phyloP scores from a whole-genome alignment of 2,113 vertebrate species.

The Podiceps cristatus region DNA sequence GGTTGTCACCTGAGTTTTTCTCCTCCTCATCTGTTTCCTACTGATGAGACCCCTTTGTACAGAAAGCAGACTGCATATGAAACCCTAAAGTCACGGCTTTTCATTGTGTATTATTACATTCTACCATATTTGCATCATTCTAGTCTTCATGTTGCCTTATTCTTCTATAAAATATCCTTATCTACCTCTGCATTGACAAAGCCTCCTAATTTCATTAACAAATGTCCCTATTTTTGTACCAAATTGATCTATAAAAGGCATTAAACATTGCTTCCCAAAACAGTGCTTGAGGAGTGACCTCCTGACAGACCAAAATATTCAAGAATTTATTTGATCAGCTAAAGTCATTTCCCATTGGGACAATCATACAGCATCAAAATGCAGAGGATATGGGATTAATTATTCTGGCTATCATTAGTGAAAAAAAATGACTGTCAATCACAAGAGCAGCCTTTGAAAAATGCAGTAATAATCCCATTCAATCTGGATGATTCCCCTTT shows the following conservation, averaged over 20 bases:
- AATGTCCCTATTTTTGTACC: neutral
- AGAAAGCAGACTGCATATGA: neutral
- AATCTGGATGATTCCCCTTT: neutral
- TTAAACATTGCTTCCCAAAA: neutral
- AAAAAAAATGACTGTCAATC: neutral
- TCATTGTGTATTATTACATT: neutral
- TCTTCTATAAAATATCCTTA: neutral
- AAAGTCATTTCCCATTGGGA: neutral
- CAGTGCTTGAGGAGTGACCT: neutral
- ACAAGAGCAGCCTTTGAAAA: neutral
- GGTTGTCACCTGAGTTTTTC: neutral
- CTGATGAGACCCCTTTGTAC: neutral
- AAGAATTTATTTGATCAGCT: neutral
- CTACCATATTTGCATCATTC: neutral
- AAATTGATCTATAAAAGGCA: neutral
- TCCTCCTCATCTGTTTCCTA: neutral
- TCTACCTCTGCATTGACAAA: neutral
- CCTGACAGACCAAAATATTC: neutral
- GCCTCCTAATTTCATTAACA: neutral
- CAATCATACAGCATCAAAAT: neutral
- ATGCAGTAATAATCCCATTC: neutral
- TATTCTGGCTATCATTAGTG: neutral
- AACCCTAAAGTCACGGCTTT: neutral
- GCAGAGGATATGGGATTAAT: neutral
- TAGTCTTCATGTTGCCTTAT: neutral